phyloP scores from a whole-genome alignment of 2,113 vertebrate genomes.

The Nothoprocta perdicaria region DNA sequence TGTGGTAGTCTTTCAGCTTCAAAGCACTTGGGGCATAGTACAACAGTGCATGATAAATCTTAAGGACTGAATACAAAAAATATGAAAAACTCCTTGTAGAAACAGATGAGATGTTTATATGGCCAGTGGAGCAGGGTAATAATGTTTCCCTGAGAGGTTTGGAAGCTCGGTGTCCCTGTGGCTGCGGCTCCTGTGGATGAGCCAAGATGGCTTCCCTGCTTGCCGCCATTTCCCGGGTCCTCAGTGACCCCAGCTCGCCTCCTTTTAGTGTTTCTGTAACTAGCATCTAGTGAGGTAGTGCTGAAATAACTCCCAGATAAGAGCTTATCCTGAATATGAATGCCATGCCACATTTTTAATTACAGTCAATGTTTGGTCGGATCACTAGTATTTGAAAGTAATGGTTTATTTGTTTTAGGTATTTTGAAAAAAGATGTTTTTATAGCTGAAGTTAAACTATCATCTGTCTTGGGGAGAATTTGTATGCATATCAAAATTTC shows the following conservation, averaged over 20 bases:
- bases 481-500: neutral
- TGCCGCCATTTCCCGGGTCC: neutral
- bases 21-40: neutral
- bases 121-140: neutral
- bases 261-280: neutral
- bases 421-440: neutral
- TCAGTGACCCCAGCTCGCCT: neutral
- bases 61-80: neutral
- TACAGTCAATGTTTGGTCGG: neutral
- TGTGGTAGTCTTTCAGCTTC: neutral
- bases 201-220: neutral
- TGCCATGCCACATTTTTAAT: neutral
- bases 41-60: neutral
- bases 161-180: neutral
- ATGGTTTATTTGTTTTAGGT: neutral
- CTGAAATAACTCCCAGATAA: neutral
- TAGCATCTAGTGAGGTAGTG: neutral
- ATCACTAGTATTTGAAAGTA: neutral
- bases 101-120: neutral
- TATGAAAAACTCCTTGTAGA: neutral
- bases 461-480: neutral
- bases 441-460: slow-evolving; percentile 2
- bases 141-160: neutral
- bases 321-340: neutral
- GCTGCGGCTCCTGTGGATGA: neutral